A percentile compares a stretch with the other conserved stretches of the same genome.
Evolutionary conservation across 2,113 vertebrate species (phyloP).

Genomic region (Entomyzon cyanotis): DNA sequence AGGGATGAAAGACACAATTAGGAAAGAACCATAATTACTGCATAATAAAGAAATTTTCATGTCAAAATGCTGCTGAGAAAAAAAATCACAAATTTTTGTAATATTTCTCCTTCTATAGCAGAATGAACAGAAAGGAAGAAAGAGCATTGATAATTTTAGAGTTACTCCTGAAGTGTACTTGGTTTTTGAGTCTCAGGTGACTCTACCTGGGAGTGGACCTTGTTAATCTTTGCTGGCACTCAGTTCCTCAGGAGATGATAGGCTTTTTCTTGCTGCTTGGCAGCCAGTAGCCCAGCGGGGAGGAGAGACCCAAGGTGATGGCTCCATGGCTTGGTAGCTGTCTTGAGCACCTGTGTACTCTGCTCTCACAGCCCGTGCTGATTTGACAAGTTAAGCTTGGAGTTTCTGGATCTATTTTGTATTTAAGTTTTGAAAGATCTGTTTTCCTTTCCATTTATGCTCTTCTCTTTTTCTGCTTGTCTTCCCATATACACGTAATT

Average conservation of each 20-base stretch:
- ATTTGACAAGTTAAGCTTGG: not conserved
- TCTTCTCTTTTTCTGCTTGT: conserved; percentile 8
- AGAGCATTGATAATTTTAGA: not conserved
- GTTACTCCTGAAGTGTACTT: not conserved
- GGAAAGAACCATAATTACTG: conserved; percentile 4
- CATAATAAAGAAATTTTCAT: conserved; percentile 23
- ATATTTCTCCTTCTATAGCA: not conserved
- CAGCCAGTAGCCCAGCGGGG: not conserved
- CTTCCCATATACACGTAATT: not conserved
- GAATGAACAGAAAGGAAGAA: not conserved
- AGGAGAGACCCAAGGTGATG: not conserved
- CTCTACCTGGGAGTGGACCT: not conserved
- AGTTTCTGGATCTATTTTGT: not conserved
- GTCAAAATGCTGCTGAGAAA: conserved; percentile 32
- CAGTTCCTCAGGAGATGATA: not conserved
- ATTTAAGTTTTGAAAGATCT: not conserved
- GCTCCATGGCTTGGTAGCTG: not conserved
- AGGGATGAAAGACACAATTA: conserved; percentile 28
- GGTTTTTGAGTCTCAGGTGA: not conserved
- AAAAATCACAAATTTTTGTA: not conserved
- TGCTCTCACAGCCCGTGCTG: not conserved
- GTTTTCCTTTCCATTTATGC: not conserved
- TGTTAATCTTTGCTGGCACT: not conserved
- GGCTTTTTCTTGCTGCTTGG: not conserved
- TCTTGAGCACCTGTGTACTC: not conserved